phyloP scores from a whole-genome alignment of 2,113 vertebrate species.

The Heterochromis multidens region DNA sequence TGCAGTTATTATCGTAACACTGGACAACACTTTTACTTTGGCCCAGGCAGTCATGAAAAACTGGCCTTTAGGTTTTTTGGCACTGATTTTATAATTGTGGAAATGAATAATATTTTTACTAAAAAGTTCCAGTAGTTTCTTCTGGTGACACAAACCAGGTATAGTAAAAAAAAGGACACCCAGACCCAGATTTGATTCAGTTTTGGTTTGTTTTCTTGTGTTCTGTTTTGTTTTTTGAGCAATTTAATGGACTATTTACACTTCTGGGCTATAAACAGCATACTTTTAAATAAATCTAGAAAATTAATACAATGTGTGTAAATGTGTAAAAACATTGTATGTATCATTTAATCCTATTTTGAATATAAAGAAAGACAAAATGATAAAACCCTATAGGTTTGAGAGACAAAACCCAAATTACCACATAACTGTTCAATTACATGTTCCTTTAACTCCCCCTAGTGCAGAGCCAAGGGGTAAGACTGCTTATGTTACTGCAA shows the following conservation, averaged over 20 bases:
- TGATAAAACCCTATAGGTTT: background rate
- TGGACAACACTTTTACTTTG: background rate
- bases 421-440: background rate
- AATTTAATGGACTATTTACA: background rate
- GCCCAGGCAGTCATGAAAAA: background rate
- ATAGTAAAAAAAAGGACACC: background rate
- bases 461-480: background rate
- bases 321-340: background rate
- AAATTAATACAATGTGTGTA: background rate
- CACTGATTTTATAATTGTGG: background rate
- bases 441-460: slow-evolving; percentile 29
- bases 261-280: background rate
- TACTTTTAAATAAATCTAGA: background rate
- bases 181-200: background rate
- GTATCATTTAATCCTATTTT: background rate
- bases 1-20: background rate
- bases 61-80: background rate
- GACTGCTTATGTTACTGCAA: background rate
- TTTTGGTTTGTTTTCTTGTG: background rate
- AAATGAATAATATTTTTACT: background rate
- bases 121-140: background rate
- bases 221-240: background rate
- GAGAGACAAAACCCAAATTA: background rate
- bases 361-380: background rate
- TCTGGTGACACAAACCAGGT: background rate